Conservation (phyloP, 2,888 invertebrate genomes). For the Penaeus monodon region DNA sequence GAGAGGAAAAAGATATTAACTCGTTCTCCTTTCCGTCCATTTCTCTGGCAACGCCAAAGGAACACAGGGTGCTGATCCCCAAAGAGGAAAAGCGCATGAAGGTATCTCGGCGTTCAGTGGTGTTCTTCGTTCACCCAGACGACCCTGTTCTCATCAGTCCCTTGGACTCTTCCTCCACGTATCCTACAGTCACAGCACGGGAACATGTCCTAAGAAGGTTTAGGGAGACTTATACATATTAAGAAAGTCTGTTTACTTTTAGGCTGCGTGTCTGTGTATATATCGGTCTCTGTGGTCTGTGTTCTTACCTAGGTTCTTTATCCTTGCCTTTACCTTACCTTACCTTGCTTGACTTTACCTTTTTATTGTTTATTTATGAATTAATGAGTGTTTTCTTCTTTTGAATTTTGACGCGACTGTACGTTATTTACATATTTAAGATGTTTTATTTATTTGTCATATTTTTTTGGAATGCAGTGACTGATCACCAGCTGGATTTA, state of each 20-base stretch:
- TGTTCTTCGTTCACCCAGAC: conserved; percentile 39
- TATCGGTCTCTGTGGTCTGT: no score
- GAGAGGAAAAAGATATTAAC: no score
- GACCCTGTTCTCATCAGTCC: conserved; percentile 11
- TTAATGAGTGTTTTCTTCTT: no score
- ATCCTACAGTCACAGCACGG: background rate
- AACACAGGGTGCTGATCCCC: conserved; percentile 27
- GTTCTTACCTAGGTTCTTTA: no score
- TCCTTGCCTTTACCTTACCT: background rate
- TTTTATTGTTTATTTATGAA: no score
- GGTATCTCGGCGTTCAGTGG: conserved; percentile 3
- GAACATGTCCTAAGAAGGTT: background rate
- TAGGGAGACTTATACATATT: background rate
- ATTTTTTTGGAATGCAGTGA: no score
- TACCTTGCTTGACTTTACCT: background rate
- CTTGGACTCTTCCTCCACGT: background rate
- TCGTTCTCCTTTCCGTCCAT: background rate
- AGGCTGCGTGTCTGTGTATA: no score
- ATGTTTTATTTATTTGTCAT: no score
- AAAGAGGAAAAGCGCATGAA: conserved; percentile 3
- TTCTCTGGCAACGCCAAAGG: background rate
- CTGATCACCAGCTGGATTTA: no score
- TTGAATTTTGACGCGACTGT: no score
- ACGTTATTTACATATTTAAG: no score
- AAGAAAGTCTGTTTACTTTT: background rate